phyloP scores from a whole-genome alignment of 2,113 vertebrate genomes.

The Sinocyclocheilus anshuiensis region DNA sequence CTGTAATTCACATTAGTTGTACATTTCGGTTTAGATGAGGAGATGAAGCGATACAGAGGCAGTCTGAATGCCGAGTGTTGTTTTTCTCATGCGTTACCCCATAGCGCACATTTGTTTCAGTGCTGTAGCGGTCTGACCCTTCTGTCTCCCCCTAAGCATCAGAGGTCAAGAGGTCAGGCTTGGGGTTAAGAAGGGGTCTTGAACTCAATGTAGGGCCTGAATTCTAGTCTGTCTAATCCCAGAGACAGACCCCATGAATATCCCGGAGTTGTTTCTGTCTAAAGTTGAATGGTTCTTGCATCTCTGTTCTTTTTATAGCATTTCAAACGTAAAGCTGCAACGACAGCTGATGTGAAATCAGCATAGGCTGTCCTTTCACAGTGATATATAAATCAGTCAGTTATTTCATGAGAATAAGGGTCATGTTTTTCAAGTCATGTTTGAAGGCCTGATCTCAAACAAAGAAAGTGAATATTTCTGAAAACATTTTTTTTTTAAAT shows the following conservation, averaged over 20 bases:
- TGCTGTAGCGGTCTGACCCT: background rate
- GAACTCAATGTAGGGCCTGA: background rate
- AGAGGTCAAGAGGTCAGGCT: slow-evolving; percentile 22
- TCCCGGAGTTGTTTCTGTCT: background rate
- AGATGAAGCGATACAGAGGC: background rate
- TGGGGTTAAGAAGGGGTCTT: slow-evolving; percentile 18
- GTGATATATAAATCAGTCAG: background rate
- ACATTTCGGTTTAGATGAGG: background rate
- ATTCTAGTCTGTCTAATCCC: background rate
- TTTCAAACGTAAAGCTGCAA: background rate
- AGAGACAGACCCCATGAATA: background rate
- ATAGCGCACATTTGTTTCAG: background rate
- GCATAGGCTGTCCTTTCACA: background rate
- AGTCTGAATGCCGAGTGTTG: background rate
- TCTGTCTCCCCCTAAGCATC: background rate
- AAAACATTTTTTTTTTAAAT: background rate
- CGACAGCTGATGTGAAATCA: background rate
- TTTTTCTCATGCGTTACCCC: background rate
- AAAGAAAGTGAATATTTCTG: background rate
- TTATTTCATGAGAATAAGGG: background rate
- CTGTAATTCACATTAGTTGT: background rate
- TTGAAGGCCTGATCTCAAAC: background rate
- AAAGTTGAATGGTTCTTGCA: slow-evolving; percentile 11
- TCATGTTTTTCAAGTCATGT: background rate
- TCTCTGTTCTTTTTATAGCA: slow-evolving; percentile 13